These are phyloP conservation scores for Protaetia brevitarsis DNA, from an alignment of 1,140 invertebrate species.

Conservation along the genomic window DNA sequence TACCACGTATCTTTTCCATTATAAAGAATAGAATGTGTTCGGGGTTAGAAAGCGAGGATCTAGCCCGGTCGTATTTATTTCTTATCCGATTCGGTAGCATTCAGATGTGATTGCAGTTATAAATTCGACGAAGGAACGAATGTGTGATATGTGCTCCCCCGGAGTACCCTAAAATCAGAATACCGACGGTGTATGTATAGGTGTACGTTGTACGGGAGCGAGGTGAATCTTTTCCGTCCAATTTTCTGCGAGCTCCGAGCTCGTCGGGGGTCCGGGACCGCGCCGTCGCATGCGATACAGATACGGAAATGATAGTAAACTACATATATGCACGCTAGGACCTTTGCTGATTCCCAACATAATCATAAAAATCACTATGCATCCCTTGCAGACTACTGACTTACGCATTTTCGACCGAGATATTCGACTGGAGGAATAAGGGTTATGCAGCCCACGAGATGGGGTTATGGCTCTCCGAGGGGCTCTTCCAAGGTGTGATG, in stretches of 20 bases:
- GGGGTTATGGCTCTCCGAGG: slow-evolving; percentile 47
- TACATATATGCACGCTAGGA: slow-evolving; percentile 33
- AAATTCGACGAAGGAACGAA: slow-evolving; percentile 35
- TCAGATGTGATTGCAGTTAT: slow-evolving; percentile 39
- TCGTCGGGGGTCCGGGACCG: not conserved
- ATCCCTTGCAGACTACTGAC: slow-evolving; percentile 33
- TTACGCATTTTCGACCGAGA: slow-evolving; percentile 28
- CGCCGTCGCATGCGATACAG: slow-evolving; percentile 29
- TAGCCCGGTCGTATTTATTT: slow-evolving; percentile 21
- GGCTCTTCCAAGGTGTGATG: slow-evolving; percentile 45
- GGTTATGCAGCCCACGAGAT: slow-evolving; percentile 48
- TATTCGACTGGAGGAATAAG: slow-evolving; percentile 40
- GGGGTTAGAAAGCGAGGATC: not conserved
- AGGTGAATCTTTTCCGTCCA: slow-evolving; percentile 4
- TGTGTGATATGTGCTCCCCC: slow-evolving; percentile 41
- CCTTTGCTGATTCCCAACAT: slow-evolving; percentile 45
- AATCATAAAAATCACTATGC: slow-evolving; percentile 45
- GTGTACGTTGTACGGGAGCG: not conserved
- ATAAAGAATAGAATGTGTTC: not conserved
- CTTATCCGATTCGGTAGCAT: slow-evolving; percentile 24
- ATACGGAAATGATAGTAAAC: slow-evolving; percentile 43
- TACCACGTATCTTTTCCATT: not conserved
- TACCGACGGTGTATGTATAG: slow-evolving; percentile 23
- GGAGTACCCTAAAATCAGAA: slow-evolving; percentile 44
- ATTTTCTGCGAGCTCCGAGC: not conserved